Conservation (phyloP, 2,888 invertebrate species). For the Acanthosepion esculentum region DNA sequence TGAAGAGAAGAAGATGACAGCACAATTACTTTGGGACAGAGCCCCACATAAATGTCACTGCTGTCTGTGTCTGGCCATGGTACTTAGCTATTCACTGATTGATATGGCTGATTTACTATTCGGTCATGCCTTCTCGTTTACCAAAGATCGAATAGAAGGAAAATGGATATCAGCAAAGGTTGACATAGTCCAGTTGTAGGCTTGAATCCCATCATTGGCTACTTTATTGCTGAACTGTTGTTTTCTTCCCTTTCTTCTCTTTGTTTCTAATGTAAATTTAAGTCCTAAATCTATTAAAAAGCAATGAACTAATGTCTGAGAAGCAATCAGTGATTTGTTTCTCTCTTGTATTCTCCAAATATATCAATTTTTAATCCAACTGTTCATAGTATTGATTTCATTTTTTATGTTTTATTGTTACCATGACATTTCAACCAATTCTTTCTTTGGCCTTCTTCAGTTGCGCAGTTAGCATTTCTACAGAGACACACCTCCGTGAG, state of each 20-base stretch:
- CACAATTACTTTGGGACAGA: constrained; percentile 33
- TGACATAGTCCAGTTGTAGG: neutral
- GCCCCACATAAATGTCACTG: constrained; percentile 12
- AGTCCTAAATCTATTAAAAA: too few relatives aligned
- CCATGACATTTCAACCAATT: too few relatives aligned
- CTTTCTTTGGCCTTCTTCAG: too few relatives aligned
- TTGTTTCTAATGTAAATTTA: too few relatives aligned
- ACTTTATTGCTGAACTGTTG: neutral
- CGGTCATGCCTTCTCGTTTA: neutral
- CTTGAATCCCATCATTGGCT: neutral
- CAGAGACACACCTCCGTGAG: too few relatives aligned
- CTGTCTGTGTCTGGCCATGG: neutral
- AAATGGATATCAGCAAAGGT: neutral
- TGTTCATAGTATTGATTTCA: too few relatives aligned
- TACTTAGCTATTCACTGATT: neutral
- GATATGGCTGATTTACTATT: constrained; percentile 1
- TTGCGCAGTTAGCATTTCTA: too few relatives aligned
- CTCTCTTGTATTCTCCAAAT: too few relatives aligned
- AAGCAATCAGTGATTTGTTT: too few relatives aligned
- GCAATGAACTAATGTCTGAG: too few relatives aligned
- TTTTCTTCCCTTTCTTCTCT: neutral
- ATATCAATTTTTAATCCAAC: too few relatives aligned
- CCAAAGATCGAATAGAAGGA: neutral
- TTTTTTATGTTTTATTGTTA: too few relatives aligned
- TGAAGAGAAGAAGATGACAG: constrained; percentile 8